Percentiles rank a stretch among this genome's conserved stretches.
Evolutionary conservation across 30 jellyfish, hydroid and myxozoan genomes (phyloP).

Genomic region (Chironex yamaguchii): DNA sequence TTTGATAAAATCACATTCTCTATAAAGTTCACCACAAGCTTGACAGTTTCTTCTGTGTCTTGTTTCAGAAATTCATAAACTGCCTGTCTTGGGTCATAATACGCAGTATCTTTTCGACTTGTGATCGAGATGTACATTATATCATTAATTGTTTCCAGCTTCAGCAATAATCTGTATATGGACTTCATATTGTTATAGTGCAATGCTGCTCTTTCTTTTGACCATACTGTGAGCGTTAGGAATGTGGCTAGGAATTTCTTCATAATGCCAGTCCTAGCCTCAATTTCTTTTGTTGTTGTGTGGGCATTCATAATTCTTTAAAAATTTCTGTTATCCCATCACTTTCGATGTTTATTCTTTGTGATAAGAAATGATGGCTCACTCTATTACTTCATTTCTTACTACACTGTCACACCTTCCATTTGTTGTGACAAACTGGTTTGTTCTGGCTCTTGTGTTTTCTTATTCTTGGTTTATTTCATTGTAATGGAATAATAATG

Average conservation of each 20-base stretch:
- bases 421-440: too few species aligned
- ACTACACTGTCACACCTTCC: too few species aligned
- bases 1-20: conserved; percentile 16
- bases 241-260: conserved; percentile 13
- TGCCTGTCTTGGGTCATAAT: conserved; percentile 58
- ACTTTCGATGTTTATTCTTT: too few species aligned
- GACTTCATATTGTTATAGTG: conserved; percentile 53
- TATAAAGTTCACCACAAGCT: conserved; percentile 27
- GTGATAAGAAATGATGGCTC: too few species aligned
- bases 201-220: conserved; percentile 21
- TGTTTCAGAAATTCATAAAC: conserved; percentile 27
- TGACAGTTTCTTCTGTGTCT: conserved; percentile 39
- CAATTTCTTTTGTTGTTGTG: too few species aligned
- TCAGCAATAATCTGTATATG: conserved; percentile 15
- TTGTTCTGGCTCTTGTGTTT: too few species aligned
- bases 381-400: too few species aligned
- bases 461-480: too few species aligned
- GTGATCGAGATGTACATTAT: too few species aligned
- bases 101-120: conserved; percentile 65
- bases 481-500: too few species aligned
- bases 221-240: conserved; percentile 52
- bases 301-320: too few species aligned
- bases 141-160: conserved; percentile 22
- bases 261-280: conserved; percentile 43
- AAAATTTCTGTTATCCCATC: too few species aligned